phyloP scores from a whole-genome alignment of 2,113 vertebrate genomes.

The Anolis carolinensis region DNA sequence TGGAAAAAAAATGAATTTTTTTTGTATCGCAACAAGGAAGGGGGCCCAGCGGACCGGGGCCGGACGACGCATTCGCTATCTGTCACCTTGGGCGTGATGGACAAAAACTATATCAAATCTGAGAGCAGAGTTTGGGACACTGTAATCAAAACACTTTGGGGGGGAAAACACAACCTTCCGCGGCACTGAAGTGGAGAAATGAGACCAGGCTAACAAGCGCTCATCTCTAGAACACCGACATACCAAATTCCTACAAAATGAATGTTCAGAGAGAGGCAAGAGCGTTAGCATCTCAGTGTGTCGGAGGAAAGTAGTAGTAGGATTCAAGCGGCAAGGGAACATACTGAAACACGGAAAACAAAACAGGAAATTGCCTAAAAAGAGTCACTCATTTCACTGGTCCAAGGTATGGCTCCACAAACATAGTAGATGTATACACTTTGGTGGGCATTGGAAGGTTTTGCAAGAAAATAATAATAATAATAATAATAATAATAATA shows the following conservation, averaged over 20 bases:
- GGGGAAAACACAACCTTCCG: background rate
- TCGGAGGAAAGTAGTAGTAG: background rate
- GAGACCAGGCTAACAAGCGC: background rate
- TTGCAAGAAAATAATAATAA: no score
- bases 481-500: no score
- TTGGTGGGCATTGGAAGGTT: no score
- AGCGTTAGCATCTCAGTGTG: no score
- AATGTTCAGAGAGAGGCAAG: background rate
- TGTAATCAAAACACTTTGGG: background rate
- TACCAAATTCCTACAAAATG: background rate
- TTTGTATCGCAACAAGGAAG: background rate
- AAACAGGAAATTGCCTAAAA: slow-evolving; percentile 1
- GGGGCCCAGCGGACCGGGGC: background rate
- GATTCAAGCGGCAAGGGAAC: background rate
- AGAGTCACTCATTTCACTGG: slow-evolving; percentile 36
- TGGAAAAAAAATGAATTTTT: slow-evolving; percentile 7
- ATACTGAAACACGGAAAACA: slow-evolving; percentile 32
- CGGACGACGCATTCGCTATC: background rate
- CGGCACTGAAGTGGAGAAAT: background rate
- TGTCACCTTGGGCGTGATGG: background rate
- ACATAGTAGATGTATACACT: no score
- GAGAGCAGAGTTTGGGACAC: background rate
- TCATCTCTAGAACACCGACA: background rate
- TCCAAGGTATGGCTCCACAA: slow-evolving; percentile 9
- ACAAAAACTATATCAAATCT: background rate